Conservation (phyloP, 2,888 invertebrate species). For the Clusia tigrina region DNA sequence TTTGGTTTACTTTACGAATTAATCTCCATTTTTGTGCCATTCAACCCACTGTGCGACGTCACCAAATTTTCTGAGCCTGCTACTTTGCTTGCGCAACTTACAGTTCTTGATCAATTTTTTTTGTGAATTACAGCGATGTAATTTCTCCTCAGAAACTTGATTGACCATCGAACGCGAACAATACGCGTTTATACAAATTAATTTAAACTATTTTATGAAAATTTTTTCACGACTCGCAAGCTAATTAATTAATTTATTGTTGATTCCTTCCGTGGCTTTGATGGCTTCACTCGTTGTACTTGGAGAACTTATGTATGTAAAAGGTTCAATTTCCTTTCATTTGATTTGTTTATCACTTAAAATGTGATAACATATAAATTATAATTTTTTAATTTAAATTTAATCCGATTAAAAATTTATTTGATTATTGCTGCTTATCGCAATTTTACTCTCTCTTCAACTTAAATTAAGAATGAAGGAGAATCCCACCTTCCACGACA, state of each 20-base stretch:
- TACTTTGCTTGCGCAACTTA: neutral
- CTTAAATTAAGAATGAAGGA: slow-evolving; percentile 42
- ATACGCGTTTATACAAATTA: slow-evolving; percentile 14
- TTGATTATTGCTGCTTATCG: slow-evolving; percentile 44
- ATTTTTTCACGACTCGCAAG: slow-evolving; percentile 32
- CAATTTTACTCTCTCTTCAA: slow-evolving; percentile 48
- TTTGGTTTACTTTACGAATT: no score
- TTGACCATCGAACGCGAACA: neutral
- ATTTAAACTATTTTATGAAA: slow-evolving; percentile 36
- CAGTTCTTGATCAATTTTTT: neutral
- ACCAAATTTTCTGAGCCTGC: slow-evolving; percentile 12
- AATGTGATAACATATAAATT: slow-evolving; percentile 41
- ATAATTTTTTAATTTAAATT: slow-evolving; percentile 21
- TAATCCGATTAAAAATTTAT: slow-evolving; percentile 46
- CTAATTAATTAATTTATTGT: slow-evolving; percentile 7
- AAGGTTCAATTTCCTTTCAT: slow-evolving; percentile 50
- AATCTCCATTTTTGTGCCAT: no score
- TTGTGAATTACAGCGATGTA: slow-evolving; percentile 23
- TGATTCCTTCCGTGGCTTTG: slow-evolving; percentile 11
- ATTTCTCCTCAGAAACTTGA: slow-evolving; percentile 16
- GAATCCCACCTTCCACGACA: slow-evolving; percentile 33
- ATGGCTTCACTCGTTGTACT: slow-evolving; percentile 21
- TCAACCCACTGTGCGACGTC: no score
- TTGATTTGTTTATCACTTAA: slow-evolving; percentile 46
- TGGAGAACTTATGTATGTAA: slow-evolving; percentile 38